Percentiles rank a stretch among this genome's conserved stretches.
These are phyloP conservation scores for Palaemon carinicauda DNA, from an alignment of 1,140 invertebrate species.

Conservation along the genomic window DNA sequence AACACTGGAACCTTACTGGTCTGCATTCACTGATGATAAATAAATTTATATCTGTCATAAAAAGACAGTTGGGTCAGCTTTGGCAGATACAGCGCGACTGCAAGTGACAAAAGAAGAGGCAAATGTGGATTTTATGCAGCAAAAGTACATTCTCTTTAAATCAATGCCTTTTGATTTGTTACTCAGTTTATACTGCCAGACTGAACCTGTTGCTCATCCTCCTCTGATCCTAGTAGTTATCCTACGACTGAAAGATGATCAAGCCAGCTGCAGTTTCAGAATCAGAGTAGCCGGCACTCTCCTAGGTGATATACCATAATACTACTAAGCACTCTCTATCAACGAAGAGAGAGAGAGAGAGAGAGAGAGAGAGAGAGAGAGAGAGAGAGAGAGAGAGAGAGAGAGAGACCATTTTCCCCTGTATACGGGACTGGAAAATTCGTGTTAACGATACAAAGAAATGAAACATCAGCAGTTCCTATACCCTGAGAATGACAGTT, in stretches of 20 bases:
- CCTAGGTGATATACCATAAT: background rate
- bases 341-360: constrained; percentile 2
- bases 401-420: background rate
- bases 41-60: background rate
- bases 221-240: background rate
- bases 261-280: background rate
- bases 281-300: background rate
- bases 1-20: background rate
- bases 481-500: background rate
- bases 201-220: background rate
- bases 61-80: background rate
- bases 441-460: background rate
- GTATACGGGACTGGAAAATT: background rate
- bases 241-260: background rate
- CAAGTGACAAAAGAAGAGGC: background rate
- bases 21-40: background rate
- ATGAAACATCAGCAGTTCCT: background rate
- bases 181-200: background rate
- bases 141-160: background rate
- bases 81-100: background rate
- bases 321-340: background rate
- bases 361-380: too few relatives aligned
- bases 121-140: background rate
- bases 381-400: too few relatives aligned
- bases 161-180: background rate